Evolutionary conservation across 2,888 invertebrate genomes (phyloP).

Genomic region (Cristatella mucedo): DNA sequence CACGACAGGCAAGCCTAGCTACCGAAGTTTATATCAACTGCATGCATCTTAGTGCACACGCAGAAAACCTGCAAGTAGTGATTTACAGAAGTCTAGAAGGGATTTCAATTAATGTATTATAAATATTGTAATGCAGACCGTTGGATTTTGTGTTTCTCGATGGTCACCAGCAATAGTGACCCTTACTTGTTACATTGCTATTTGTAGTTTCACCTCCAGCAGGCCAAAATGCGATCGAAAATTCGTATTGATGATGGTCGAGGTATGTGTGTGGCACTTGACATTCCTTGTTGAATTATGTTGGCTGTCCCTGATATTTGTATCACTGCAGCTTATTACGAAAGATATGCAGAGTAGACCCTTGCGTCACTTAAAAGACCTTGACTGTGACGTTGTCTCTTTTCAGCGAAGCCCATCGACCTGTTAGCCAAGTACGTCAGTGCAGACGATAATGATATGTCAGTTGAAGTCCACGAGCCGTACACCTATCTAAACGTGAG

Average conservation of each 20-base stretch:
- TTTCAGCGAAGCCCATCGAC: constrained; percentile 85
- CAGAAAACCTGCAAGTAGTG: no score
- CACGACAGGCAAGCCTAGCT: no score
- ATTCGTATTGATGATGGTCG: constrained; percentile 90
- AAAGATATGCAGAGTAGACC: no score
- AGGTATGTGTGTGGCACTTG: constrained; percentile 36
- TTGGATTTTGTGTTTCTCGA: no score
- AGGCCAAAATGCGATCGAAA: constrained; percentile 76
- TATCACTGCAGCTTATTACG: no score
- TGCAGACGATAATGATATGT: constrained; percentile 60
- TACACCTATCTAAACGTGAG: constrained; percentile 72
- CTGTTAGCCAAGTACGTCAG: constrained; percentile 86
- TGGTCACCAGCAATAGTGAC: background rate
- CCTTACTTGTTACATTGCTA: background rate
- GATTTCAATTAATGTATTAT: no score
- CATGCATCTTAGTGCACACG: no score
- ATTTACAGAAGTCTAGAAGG: no score
- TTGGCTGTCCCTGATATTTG: background rate
- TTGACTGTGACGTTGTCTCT: no score
- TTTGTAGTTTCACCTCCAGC: constrained; percentile 74
- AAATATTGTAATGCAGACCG: no score
- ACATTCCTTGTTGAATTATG: background rate
- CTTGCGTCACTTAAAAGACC: no score
- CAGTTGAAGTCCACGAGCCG: constrained; percentile 94
- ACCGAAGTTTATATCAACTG: no score